phyloP scores from a whole-genome alignment of 2,113 vertebrate genomes.

The Bagarius yarrelli region DNA sequence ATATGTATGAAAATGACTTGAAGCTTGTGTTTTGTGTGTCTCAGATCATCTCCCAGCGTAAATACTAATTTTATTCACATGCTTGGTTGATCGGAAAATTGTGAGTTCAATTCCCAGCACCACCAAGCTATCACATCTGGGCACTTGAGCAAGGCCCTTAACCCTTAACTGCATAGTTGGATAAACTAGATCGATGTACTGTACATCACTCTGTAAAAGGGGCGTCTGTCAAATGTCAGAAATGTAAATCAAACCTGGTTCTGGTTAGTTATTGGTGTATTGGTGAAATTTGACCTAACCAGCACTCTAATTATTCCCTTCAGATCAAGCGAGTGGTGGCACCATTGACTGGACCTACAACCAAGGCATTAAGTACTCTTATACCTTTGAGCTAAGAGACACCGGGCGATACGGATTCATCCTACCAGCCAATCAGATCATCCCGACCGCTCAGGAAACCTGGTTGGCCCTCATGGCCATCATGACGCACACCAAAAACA shows the following conservation, averaged over 20 bases:
- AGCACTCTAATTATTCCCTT: background rate
- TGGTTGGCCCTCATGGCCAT: constrained; percentile 81
- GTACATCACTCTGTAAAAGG: no score
- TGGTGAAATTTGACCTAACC: background rate
- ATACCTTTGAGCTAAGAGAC: constrained; percentile 84
- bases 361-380: constrained; percentile 81
- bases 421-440: constrained; percentile 81
- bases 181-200: no score
- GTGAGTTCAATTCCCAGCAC: no score
- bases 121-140: no score
- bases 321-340: constrained; percentile 81
- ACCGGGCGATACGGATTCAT: constrained; percentile 81
- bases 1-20: background rate
- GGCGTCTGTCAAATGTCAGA: no score
- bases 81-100: no score
- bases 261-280: no score
- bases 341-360: constrained; percentile 83
- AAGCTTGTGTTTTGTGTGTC: background rate
- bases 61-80: background rate
- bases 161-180: no score
- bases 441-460: constrained; percentile 83
- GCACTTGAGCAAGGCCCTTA: no score
- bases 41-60: background rate
- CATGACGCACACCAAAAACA: constrained; percentile 63
- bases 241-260: no score